Conservation (phyloP, 2,888 invertebrate genomes). For the Napeogenes inachia region DNA sequence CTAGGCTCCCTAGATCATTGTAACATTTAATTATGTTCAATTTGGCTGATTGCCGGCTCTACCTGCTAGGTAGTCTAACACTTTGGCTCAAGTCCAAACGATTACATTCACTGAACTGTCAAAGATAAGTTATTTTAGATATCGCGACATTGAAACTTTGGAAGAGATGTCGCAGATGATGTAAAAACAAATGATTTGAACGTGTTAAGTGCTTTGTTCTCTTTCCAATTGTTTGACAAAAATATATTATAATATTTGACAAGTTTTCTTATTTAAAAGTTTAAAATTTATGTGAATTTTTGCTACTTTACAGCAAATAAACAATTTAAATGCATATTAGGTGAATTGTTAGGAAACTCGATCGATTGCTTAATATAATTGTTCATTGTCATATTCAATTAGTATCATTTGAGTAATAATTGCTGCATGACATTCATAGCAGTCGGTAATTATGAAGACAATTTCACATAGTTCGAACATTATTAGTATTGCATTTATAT, state of each 20-base stretch:
- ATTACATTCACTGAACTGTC: slow-evolving; percentile 74
- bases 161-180: slow-evolving; percentile 39
- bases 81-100: slow-evolving; percentile 63
- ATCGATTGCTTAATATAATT: slow-evolving; percentile 13
- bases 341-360: no score
- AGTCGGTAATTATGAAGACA: slow-evolving; percentile 2
- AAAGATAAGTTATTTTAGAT: slow-evolving; percentile 77
- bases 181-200: slow-evolving; percentile 32
- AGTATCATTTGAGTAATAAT: slow-evolving; percentile 9
- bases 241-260: background rate
- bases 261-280: background rate
- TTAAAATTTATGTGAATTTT: background rate
- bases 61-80: slow-evolving; percentile 68
- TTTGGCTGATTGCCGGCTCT: slow-evolving; percentile 71
- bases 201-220: background rate
- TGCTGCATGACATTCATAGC: slow-evolving; percentile 8
- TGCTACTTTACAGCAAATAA: no score
- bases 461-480: background rate
- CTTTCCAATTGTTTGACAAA: background rate
- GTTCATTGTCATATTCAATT: slow-evolving; percentile 7
- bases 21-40: slow-evolving; percentile 72
- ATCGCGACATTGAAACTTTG: slow-evolving; percentile 67
- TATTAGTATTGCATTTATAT: no score
- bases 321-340: no score
- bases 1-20: slow-evolving; percentile 63